Percentiles rank a stretch among this genome's conserved stretches.
phyloP scores from a whole-genome alignment of 2,797 vertebrate species.

The Lemur catta region DNA sequence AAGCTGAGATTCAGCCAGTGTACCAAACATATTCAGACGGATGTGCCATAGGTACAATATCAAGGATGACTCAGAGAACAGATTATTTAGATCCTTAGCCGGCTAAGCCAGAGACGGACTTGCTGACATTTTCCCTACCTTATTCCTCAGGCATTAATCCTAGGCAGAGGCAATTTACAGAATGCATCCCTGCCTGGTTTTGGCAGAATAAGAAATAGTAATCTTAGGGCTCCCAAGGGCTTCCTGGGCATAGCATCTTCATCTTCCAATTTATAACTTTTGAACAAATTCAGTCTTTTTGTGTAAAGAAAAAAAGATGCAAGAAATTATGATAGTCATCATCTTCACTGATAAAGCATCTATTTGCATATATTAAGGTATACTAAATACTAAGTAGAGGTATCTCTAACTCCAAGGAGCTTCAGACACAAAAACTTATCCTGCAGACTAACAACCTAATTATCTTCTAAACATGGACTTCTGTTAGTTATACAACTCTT shows the following conservation, averaged over 20 bases:
- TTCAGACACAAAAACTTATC: not conserved
- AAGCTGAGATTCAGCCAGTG: not conserved
- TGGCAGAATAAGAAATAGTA: not conserved
- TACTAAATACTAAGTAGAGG: not conserved
- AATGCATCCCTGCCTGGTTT: not conserved
- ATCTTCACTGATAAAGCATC: not conserved
- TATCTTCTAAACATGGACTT: not conserved
- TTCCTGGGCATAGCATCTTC: not conserved
- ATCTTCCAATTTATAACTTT: not conserved
- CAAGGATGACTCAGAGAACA: conserved; percentile 28
- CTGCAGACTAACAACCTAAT: not conserved
- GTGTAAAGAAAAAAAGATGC: not conserved
- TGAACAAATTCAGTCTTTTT: not conserved
- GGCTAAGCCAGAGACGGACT: not conserved
- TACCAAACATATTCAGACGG: not conserved
- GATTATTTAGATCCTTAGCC: conserved; percentile 6
- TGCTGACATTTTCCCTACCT: not conserved
- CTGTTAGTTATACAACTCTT: not conserved
- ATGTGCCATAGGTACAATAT: not conserved
- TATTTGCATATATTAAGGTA: not conserved
- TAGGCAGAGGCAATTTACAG: not conserved
- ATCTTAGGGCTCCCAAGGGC: not conserved
- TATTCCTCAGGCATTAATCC: not conserved
- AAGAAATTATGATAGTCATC: not conserved
- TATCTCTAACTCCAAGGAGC: not conserved